Evolutionary conservation across 2,888 invertebrate species (phyloP).

Genomic region (Hololepta plana): DNA sequence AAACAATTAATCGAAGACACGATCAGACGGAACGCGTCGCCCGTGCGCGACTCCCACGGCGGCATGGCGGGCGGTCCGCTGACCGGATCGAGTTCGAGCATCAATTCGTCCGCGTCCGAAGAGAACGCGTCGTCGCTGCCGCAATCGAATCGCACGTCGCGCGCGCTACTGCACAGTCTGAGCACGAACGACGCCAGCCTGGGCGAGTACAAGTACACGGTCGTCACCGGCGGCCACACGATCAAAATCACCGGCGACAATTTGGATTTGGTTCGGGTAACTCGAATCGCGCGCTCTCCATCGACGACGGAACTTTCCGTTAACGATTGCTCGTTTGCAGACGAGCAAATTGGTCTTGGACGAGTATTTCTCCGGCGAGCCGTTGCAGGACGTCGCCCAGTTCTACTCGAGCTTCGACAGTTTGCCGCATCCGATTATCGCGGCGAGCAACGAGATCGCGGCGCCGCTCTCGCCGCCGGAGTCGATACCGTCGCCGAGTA

Average conservation of each 20-base stretch:
- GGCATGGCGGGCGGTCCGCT: slow-evolving; percentile 31
- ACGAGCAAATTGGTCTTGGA: slow-evolving; percentile 75
- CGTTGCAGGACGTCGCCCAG: slow-evolving; percentile 24
- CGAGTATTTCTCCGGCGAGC: slow-evolving; percentile 50
- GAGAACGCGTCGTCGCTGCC: slow-evolving; percentile 32
- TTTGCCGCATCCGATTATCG: slow-evolving; percentile 20
- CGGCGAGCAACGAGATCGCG: slow-evolving; percentile 9
- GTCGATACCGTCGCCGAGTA: slow-evolving; percentile 19
- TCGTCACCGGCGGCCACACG: slow-evolving; percentile 58
- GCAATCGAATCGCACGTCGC: slow-evolving; percentile 26
- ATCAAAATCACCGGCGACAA: slow-evolving; percentile 74
- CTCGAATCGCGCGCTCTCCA: slow-evolving; percentile 11
- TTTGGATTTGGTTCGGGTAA: slow-evolving; percentile 68
- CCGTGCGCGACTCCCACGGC: slow-evolving; percentile 41
- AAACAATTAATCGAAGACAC: slow-evolving; percentile 90
- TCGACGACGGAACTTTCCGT: not conserved
- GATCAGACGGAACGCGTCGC: slow-evolving; percentile 86
- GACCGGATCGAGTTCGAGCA: slow-evolving; percentile 57
- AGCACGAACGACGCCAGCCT: slow-evolving; percentile 70
- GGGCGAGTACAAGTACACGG: slow-evolving; percentile 79
- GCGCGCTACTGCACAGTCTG: slow-evolving; percentile 55
- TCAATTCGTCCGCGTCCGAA: slow-evolving; percentile 58
- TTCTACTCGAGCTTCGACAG: slow-evolving; percentile 28
- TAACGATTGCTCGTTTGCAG: slow-evolving; percentile 28
- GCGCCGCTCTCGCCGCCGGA: slow-evolving; percentile 21